These are phyloP conservation scores for Pomatostomus ruficeps DNA, from an alignment of 2,113 vertebrate genomes.

Conservation along the genomic window DNA sequence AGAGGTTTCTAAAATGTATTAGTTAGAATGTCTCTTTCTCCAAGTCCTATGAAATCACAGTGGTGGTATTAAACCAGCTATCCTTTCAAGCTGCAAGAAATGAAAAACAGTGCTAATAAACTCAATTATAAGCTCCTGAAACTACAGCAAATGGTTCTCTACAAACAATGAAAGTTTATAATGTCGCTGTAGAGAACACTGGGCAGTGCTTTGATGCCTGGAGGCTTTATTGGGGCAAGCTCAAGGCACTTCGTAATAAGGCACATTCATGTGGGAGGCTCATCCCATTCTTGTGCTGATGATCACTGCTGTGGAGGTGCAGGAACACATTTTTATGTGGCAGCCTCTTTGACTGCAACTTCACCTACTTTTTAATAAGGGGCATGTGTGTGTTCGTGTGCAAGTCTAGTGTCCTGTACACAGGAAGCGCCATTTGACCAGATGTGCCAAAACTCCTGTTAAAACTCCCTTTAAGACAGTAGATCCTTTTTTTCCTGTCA, in stretches of 20 bases:
- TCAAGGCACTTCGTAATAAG: background rate
- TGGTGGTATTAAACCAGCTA: background rate
- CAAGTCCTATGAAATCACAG: background rate
- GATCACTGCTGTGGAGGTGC: background rate
- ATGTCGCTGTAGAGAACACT: background rate
- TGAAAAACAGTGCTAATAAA: conserved; percentile 37
- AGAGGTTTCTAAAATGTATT: background rate
- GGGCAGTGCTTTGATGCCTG: background rate
- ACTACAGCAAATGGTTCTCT: background rate
- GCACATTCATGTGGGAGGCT: background rate
- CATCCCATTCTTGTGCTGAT: background rate
- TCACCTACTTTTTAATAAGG: background rate
- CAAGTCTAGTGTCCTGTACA: background rate
- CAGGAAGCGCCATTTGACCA: background rate
- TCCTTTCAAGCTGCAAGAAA: background rate
- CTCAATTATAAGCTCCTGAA: conserved; percentile 14
- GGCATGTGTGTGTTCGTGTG: background rate
- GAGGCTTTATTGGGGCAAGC: background rate
- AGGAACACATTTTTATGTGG: background rate
- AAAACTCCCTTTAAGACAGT: background rate
- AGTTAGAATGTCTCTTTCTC: background rate
- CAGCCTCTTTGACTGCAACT: background rate
- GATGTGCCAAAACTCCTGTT: background rate
- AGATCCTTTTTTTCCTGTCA: background rate
- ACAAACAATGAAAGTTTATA: conserved; percentile 27